A percentile compares a stretch with the other conserved stretches of the same genome.
These are phyloP conservation scores for Paracentrotus lividus DNA, from an alignment of 53 echinoderm and acorn worm genomes.

Conservation along the genomic window DNA sequence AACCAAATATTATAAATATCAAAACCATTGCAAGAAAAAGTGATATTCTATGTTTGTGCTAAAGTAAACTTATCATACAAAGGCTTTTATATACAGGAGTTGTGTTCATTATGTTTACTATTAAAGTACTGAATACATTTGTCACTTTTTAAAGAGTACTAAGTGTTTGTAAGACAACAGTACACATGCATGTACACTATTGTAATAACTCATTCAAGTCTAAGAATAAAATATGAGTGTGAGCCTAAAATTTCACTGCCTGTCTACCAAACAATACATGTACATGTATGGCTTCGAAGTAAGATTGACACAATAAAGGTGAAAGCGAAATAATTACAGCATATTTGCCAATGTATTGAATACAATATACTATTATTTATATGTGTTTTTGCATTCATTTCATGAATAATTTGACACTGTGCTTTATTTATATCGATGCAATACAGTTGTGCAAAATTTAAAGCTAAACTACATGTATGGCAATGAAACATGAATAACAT, in stretches of 20 bases:
- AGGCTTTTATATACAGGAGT: not conserved
- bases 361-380: slow-evolving; percentile 15
- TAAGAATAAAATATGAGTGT: not conserved
- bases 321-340: not conserved
- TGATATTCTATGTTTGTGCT: not conserved
- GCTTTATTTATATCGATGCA: not conserved
- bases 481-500: not conserved
- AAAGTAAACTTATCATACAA: not conserved
- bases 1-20: not conserved
- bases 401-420: slow-evolving; percentile 21
- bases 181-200: not conserved
- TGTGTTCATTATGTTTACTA: not conserved
- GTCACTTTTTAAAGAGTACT: not conserved
- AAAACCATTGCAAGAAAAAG: not conserved
- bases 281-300: not conserved
- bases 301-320: not conserved
- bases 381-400: slow-evolving; percentile 35
- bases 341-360: slow-evolving; percentile 39
- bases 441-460: not conserved
- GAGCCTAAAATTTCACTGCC: not conserved
- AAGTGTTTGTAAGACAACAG: not conserved
- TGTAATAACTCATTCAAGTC: not conserved
- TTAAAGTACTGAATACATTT: slow-evolving; percentile 11
- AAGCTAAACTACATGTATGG: not conserved
- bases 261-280: not conserved